phyloP scores from a whole-genome alignment of 2,797 vertebrate species.

The Pseudochirops cupreus region DNA sequence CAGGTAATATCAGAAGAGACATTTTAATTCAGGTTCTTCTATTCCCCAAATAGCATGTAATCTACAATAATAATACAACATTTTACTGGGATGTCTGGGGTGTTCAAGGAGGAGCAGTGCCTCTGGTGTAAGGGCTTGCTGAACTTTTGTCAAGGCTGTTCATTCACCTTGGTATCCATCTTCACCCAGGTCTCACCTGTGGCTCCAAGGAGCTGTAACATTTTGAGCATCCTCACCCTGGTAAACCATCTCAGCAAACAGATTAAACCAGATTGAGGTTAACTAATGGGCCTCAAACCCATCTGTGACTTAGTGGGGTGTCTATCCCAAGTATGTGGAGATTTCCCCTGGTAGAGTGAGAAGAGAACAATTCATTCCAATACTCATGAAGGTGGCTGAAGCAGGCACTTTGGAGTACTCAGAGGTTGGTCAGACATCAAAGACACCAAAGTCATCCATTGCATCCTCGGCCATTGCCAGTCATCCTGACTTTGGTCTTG shows the following conservation, averaged over 20 bases:
- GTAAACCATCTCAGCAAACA: neutral
- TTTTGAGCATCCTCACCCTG: neutral
- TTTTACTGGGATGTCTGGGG: neutral
- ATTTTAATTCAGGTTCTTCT: neutral
- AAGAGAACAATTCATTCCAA: no score
- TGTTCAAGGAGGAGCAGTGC: neutral
- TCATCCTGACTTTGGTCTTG: no score
- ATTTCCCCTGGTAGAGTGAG: no score
- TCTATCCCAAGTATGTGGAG: no score
- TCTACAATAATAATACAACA: neutral
- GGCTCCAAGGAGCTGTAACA: neutral
- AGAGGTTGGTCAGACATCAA: no score
- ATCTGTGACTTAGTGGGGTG: no score
- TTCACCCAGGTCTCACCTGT: neutral
- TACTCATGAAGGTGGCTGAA: no score
- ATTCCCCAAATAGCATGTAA: neutral
- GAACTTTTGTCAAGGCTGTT: neutral
- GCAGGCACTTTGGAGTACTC: no score
- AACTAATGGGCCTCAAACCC: no score
- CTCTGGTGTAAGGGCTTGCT: neutral
- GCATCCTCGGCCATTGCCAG: no score
- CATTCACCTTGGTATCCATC: neutral
- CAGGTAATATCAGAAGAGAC: neutral
- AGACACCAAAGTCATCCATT: no score
- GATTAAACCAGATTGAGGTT: no score